phyloP scores from a whole-genome alignment of 2,888 invertebrate species.

The Tetanocera ferruginea region DNA sequence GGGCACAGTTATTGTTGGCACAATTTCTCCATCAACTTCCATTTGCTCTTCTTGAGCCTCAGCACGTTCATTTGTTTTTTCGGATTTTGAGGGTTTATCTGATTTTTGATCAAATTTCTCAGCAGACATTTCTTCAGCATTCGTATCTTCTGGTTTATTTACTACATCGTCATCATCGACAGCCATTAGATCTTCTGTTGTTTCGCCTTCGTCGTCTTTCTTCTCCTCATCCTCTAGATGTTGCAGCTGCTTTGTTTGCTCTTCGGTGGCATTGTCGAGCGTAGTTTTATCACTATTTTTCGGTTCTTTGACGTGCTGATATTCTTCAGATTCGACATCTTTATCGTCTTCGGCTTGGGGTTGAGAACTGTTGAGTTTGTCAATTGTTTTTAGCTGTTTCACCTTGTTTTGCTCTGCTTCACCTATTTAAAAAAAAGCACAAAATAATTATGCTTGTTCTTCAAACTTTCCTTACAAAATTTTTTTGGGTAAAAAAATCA shows the following conservation, averaged over 20 bases:
- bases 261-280: slow-evolving; percentile 83
- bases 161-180: slow-evolving; percentile 71
- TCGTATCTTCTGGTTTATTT: slow-evolving; percentile 49
- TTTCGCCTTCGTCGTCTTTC: slow-evolving; percentile 72
- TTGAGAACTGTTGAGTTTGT: slow-evolving; percentile 69
- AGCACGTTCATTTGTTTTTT: slow-evolving; percentile 71
- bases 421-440: slow-evolving; percentile 53
- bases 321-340: slow-evolving; percentile 76
- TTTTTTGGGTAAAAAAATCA: no score
- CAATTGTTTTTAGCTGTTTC: slow-evolving; percentile 71
- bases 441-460: no score
- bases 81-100: slow-evolving; percentile 65
- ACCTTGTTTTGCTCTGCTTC: slow-evolving; percentile 66
- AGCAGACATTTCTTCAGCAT: slow-evolving; percentile 66
- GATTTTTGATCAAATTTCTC: slow-evolving; percentile 71
- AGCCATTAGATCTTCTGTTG: slow-evolving; percentile 65
- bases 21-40: slow-evolving; percentile 82
- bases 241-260: slow-evolving; percentile 78
- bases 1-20: slow-evolving; percentile 76
- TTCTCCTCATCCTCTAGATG: slow-evolving; percentile 75
- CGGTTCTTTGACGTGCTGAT: slow-evolving; percentile 87
- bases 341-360: slow-evolving; percentile 68
- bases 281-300: slow-evolving; percentile 81
- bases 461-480: no score
- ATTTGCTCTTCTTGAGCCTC: slow-evolving; percentile 68